These are phyloP conservation scores for Ammospiza maritima DNA, from an alignment of 2,797 vertebrate species.

Conservation along the genomic window DNA sequence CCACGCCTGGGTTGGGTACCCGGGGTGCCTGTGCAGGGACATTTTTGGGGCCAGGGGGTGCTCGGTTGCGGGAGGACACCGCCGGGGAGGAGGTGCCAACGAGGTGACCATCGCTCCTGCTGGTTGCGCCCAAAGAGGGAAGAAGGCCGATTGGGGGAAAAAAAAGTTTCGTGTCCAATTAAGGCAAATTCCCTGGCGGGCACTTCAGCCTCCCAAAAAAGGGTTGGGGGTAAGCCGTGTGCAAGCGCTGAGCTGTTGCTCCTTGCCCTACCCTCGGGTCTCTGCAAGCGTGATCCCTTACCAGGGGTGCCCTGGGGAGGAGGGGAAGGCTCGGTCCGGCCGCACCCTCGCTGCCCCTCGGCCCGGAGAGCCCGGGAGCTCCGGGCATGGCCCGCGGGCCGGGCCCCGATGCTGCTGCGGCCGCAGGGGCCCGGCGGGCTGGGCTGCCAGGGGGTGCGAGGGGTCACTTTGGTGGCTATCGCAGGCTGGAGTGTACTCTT, in stretches of 20 bases:
- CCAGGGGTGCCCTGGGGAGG: neutral
- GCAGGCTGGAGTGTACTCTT: slow-evolving; percentile 55
- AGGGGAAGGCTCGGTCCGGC: neutral
- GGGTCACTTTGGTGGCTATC: slow-evolving; percentile 73
- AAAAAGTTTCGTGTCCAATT: neutral
- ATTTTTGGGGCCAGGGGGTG: neutral
- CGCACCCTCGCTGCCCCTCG: neutral
- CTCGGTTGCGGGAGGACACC: neutral
- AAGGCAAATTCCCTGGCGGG: neutral
- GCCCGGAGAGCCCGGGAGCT: neutral
- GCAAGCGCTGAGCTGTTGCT: neutral
- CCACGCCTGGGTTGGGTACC: too few species aligned
- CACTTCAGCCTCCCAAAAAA: neutral
- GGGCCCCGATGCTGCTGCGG: neutral
- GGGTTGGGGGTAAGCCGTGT: neutral
- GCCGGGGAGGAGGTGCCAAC: neutral
- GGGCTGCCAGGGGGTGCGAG: neutral
- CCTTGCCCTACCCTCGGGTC: neutral
- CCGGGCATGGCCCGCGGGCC: neutral
- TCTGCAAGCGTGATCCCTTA: neutral
- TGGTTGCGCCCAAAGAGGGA: neutral
- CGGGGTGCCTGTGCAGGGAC: neutral
- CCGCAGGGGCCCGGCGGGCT: neutral
- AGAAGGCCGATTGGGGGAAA: fast-evolving
- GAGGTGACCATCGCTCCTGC: neutral